Evolutionary conservation across 2,797 vertebrate species (phyloP), one percentile per base, ranked within the genome.

Genomic region (Pseudotriccus pelzelni): DNA sequence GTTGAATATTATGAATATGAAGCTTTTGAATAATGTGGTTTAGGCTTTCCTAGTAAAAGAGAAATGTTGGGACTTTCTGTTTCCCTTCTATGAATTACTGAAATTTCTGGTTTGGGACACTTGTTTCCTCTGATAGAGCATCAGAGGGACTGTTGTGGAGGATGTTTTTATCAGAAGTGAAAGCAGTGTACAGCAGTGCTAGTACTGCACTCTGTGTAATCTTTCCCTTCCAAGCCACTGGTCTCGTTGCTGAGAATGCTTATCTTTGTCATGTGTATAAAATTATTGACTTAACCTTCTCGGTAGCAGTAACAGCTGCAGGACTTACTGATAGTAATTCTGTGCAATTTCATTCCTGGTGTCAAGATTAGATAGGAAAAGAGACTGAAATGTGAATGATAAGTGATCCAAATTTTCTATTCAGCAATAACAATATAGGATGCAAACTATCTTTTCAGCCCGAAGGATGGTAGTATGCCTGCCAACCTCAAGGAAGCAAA

Each of bases 211-310:
- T 7, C 27, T 39, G 16, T 9, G 43, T 56, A 24, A 41, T 52
- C 62, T 62, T 83, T 77, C 68, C 23, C 41, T 93, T 87, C 64
- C 34, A 80, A 85, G 69, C 52, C 8, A 3, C 63, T 80, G 44
- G 9, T 68, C 21, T 84, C 36, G 25, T 43, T 92, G 52, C 79
- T 68, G 69, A 75, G n/a, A 63, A 68, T 72, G 16, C 24, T 90
- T 68, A 28, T 63, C 70, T 84, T 86, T 73, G 63, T 41, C 36
- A 19, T 28, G 21, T 63, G 52, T 17, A 14, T 86, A 69, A 69
- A 81, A 79, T 81, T 85, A 73, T 22, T 86, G 47, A 58, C 69
- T 87, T 89, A 75, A 83, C 76, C 77, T 93, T 85, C 43, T 85
- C 36, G 36, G 63, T 56, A 59, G 43, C 77, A 76, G 50, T 86